phyloP scores from a whole-genome alignment of 2,888 invertebrate species.

The Griposia aprilina region DNA sequence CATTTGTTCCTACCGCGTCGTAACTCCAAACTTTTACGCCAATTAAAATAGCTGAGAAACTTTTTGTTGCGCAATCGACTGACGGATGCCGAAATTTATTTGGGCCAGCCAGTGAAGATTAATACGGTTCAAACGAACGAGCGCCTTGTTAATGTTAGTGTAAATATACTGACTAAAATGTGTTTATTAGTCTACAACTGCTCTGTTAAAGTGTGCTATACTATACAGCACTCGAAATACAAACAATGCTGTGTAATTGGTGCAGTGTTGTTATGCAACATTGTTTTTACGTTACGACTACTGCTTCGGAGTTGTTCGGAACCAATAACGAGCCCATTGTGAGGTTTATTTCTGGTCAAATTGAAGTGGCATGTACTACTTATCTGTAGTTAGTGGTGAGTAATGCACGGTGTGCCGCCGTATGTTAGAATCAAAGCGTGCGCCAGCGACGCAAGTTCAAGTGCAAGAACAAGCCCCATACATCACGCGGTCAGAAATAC shows the following conservation, averaged over 20 bases:
- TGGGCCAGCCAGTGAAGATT: constrained; percentile 83
- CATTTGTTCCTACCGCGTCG: constrained; percentile 79
- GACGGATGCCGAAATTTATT: constrained; percentile 85
- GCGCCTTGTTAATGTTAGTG: constrained; percentile 82
- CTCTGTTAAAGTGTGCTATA: constrained; percentile 76
- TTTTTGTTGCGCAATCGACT: constrained; percentile 83
- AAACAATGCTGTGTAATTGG: constrained; percentile 84
- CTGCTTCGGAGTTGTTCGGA: constrained; percentile 62
- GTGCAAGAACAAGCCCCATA: constrained; percentile 83
- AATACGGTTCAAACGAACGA: constrained; percentile 84
- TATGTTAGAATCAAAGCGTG: constrained; percentile 74
- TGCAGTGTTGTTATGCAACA: constrained; percentile 76
- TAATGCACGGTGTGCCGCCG: constrained; percentile 65
- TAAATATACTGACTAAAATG: constrained; percentile 83
- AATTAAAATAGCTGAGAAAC: constrained; percentile 89
- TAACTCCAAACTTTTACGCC: constrained; percentile 84
- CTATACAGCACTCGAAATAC: constrained; percentile 77
- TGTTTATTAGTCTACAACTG: constrained; percentile 84
- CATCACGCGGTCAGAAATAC: constrained; percentile 82
- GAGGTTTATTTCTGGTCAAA: constrained; percentile 65
- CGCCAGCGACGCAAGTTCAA: constrained; percentile 80
- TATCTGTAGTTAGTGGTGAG: constrained; percentile 65
- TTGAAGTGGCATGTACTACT: constrained; percentile 64
- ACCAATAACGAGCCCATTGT: constrained; percentile 73
- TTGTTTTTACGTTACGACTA: constrained; percentile 73